Percentiles rank a stretch among this genome's conserved stretches.
These are phyloP conservation scores for Parauchenoglanis punctatus DNA, from an alignment of 2,797 vertebrate species.

Conservation along the genomic window DNA sequence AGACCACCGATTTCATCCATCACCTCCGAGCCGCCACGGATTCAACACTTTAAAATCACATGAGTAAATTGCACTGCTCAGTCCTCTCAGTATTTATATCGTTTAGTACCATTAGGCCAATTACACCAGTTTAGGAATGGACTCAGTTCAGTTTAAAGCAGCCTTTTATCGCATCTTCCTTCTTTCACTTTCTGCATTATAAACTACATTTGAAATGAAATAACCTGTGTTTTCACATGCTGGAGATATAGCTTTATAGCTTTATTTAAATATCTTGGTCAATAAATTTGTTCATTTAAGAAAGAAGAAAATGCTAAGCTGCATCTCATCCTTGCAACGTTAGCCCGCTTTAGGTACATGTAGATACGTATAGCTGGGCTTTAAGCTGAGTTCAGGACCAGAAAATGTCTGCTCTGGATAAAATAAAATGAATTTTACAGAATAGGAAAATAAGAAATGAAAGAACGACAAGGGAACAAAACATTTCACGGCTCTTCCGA, in stretches of 20 bases:
- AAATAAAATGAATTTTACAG: neutral
- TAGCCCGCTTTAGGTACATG: neutral
- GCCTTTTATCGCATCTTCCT: neutral
- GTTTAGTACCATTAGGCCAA: neutral
- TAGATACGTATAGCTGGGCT: too few species aligned
- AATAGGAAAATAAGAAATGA: neutral
- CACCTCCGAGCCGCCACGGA: neutral
- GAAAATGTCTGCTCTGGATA: too few species aligned
- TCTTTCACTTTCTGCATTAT: neutral
- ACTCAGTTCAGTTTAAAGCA: neutral
- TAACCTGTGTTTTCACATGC: neutral
- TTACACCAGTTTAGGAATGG: neutral
- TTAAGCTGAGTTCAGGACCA: too few species aligned
- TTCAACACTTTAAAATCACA: neutral
- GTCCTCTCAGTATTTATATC: too few species aligned
- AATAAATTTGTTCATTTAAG: too few species aligned
- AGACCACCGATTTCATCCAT: conserved; percentile 14
- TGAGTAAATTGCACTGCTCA: neutral
- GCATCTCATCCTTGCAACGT: neutral
- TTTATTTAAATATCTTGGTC: neutral
- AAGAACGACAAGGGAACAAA: neutral
- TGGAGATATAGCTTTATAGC: neutral
- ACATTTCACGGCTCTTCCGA: too few species aligned
- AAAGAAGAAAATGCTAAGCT: neutral
- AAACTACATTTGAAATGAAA: neutral